Evolutionary conservation across 1,140 invertebrate species (phyloP).

Genomic region (Gryllus bimaculatus): DNA sequence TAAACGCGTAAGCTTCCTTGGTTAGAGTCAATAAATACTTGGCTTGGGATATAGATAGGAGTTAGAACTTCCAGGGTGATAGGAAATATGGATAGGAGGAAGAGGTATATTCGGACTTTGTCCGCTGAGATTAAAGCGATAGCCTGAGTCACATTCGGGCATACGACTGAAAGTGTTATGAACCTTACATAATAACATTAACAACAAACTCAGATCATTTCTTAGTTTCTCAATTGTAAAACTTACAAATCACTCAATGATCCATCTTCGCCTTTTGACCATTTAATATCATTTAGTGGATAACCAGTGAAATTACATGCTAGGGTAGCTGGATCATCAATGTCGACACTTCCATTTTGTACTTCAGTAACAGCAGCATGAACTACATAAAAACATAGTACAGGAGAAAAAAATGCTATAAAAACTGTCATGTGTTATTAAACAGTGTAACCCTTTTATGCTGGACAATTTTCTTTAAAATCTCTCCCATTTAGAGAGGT

Average conservation of each 20-base stretch:
- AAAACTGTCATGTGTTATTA: neutral
- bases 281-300: slow-evolving; percentile 44
- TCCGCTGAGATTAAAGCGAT: no score
- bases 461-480: neutral
- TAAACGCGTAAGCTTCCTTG: no score
- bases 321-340: slow-evolving; percentile 38
- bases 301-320: slow-evolving; percentile 47
- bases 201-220: no score
- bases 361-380: slow-evolving; percentile 39
- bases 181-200: no score
- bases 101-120: no score
- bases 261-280: slow-evolving; percentile 45
- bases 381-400: slow-evolving; percentile 24
- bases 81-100: no score
- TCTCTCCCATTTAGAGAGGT: neutral
- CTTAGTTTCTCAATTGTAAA: no score
- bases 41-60: no score
- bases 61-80: no score
- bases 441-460: neutral
- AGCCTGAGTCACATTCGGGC: no score
- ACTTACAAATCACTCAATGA: slow-evolving; percentile 2
- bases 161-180: no score
- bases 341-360: slow-evolving; percentile 38
- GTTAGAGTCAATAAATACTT: no score
- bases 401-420: neutral